These are phyloP conservation scores for Electrona antarctica DNA, from an alignment of 2,113 vertebrate genomes.

Conservation along the genomic window DNA sequence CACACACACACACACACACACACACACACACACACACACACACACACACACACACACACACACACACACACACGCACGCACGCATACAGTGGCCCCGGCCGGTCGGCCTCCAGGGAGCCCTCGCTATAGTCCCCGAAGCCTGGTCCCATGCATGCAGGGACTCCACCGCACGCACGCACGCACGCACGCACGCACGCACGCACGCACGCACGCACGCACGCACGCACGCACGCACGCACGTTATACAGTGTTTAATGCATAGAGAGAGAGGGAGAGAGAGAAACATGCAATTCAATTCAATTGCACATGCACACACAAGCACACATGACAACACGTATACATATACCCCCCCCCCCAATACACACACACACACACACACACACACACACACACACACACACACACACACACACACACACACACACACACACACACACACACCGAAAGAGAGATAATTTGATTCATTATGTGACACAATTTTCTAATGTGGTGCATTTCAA, in stretches of 20 bases:
- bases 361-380: neutral
- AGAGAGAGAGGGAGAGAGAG: no score
- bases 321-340: slow-evolving; percentile 1
- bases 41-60: slow-evolving; percentile 9
- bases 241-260: no score
- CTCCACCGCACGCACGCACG: no score
- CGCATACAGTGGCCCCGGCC: neutral
- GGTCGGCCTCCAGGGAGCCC: no score
- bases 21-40: slow-evolving; percentile 14
- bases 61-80: slow-evolving; percentile 2
- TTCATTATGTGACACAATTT: neutral
- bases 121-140: no score
- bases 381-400: neutral
- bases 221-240: no score
- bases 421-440: neutral
- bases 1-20: slow-evolving; percentile 8
- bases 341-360: neutral
- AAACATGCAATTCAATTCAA: no score
- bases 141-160: no score
- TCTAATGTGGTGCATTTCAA: no score
- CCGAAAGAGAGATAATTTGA: neutral
- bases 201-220: no score
- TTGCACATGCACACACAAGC: neutral
- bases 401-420: neutral
- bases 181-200: no score